A percentile compares a stretch with the other conserved stretches of the same genome.
phyloP scores from a whole-genome alignment of 1,140 invertebrate species.

The Hylaeus anthracinus region DNA sequence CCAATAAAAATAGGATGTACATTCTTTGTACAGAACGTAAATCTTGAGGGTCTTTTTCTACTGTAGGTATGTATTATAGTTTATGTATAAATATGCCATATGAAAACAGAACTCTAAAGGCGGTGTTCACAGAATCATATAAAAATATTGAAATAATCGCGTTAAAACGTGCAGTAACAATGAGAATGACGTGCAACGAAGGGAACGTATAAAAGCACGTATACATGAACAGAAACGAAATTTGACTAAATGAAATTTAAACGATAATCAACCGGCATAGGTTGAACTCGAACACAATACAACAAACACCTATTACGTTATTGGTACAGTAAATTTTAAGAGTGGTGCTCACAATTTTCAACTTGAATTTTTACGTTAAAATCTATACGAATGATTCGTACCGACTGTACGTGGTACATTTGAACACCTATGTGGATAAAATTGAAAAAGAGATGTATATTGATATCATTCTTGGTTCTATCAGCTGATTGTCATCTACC shows the following conservation, averaged over 20 bases:
- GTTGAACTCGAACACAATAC: constrained; percentile 24
- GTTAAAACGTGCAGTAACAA: constrained; percentile 44
- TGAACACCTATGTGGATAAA: constrained; percentile 44
- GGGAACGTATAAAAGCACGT: constrained; percentile 28
- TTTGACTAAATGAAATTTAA: constrained; percentile 23
- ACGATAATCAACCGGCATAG: constrained; percentile 33
- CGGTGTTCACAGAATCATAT: constrained; percentile 12
- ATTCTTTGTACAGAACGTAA: constrained; percentile 5
- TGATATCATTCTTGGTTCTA: constrained; percentile 17
- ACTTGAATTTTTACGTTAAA: not conserved
- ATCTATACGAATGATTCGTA: not conserved
- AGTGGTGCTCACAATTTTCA: constrained; percentile 4
- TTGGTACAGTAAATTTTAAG: constrained; percentile 7
- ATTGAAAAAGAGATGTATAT: constrained; percentile 26
- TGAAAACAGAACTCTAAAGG: constrained; percentile 34
- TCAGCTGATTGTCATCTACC: constrained; percentile 58
- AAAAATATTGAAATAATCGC: constrained; percentile 27
- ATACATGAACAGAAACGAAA: constrained; percentile 15
- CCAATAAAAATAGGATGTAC: not conserved
- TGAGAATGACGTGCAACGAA: constrained; percentile 40
- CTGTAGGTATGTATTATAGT: constrained; percentile 11
- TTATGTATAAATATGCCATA: constrained; percentile 44
- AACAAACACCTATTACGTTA: constrained; percentile 21
- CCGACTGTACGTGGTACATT: constrained; percentile 2
- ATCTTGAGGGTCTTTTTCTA: not conserved